phyloP scores from a whole-genome alignment of 37 sponge, comb jelly and placozoan genomes.

The Diacarnus erythraeanus region DNA sequence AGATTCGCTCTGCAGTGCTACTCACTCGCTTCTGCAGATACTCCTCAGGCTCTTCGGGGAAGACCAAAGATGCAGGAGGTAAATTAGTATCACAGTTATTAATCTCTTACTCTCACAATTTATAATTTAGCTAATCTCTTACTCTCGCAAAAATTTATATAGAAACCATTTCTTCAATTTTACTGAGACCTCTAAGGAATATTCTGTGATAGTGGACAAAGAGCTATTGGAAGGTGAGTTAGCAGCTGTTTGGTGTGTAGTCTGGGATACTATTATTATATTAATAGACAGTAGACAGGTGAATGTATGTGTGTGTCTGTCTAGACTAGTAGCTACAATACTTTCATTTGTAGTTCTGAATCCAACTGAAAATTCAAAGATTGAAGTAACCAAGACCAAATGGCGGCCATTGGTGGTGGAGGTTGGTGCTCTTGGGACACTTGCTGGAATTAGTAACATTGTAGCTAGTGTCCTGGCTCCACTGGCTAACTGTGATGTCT shows the following conservation, averaged over 20 bases:
- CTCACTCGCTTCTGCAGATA: constrained; percentile 52
- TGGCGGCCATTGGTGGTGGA: constrained; percentile 69
- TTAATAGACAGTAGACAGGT: no score
- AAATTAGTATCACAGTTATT: constrained; percentile 2
- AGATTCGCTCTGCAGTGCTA: constrained; percentile 15
- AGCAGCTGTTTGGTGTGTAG: no score
- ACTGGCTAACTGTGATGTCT: constrained; percentile 54
- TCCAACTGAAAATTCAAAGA: neutral
- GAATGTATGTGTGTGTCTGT: no score
- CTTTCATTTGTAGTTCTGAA: neutral
- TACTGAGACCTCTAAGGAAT: constrained; percentile 52
- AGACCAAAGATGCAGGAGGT: constrained; percentile 38
- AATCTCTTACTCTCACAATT: neutral
- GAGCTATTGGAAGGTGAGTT: constrained; percentile 50
- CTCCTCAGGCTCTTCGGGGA: constrained; percentile 40
- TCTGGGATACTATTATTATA: no score
- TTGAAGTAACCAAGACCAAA: neutral
- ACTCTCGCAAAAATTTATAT: no score
- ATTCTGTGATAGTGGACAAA: constrained; percentile 45
- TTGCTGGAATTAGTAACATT: constrained; percentile 58
- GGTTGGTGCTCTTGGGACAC: constrained; percentile 54
- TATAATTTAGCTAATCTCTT: neutral
- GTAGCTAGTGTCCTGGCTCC: constrained; percentile 59
- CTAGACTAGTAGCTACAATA: no score
- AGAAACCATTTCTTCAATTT: constrained; percentile 73